Percentiles rank a stretch among this genome's conserved stretches.
phyloP scores from a whole-genome alignment of 2,888 invertebrate genomes.

The Ethmia dodecea region DNA sequence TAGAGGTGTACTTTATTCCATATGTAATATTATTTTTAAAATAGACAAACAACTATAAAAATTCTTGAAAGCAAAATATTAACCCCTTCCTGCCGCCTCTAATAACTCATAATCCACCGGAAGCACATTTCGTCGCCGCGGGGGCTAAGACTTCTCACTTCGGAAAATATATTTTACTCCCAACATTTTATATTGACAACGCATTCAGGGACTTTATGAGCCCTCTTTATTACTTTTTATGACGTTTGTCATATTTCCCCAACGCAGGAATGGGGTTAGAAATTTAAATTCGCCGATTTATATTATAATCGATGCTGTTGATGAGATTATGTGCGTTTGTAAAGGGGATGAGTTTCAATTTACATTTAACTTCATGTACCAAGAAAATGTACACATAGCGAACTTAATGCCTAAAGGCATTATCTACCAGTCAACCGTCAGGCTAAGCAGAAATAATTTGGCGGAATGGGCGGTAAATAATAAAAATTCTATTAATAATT shows the following conservation, averaged over 20 bases:
- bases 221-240: conserved; percentile 41
- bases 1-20: background rate
- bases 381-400: no score
- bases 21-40: no score
- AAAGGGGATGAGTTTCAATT: background rate
- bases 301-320: conserved; percentile 60
- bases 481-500: no score
- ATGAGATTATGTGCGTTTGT: conserved; percentile 2
- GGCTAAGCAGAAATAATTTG: no score
- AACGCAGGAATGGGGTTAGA: conserved; percentile 34
- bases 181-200: conserved; percentile 48
- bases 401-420: no score
- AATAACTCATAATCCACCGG: conserved; percentile 16
- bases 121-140: conserved; percentile 36
- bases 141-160: conserved; percentile 30
- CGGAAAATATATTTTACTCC: conserved; percentile 38
- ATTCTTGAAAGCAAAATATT: background rate
- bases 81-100: conserved; percentile 15
- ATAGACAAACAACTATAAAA: background rate
- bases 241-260: conserved; percentile 45
- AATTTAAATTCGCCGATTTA: conserved; percentile 65
- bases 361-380: background rate
- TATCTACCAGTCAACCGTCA: no score
- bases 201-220: conserved; percentile 34
- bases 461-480: no score